Conservation (phyloP, 1,140 invertebrate genomes). For the Drosophila guanche region DNA sequence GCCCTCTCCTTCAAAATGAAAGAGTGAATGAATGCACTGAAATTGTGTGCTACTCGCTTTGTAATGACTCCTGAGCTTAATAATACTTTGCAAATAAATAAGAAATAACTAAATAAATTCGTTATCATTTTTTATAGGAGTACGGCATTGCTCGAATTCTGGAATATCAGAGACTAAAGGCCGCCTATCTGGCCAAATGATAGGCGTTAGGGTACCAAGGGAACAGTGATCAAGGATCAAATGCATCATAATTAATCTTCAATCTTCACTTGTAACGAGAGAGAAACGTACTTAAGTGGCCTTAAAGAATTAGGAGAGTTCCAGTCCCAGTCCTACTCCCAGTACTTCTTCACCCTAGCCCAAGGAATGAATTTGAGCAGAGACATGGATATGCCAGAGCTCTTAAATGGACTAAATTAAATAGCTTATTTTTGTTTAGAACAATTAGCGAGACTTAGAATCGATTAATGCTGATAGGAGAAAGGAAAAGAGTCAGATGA, state of each 20-base stretch:
- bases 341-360: conserved; percentile 2
- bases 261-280: conserved; percentile 63
- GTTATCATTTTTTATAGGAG: conserved; percentile 38
- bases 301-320: conserved; percentile 36
- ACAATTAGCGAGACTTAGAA: conserved; percentile 26
- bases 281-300: conserved; percentile 68
- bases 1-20: no score
- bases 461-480: conserved; percentile 47
- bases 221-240: conserved; percentile 16
- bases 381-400: not conserved
- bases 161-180: conserved; percentile 65
- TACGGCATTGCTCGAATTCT: conserved; percentile 68
- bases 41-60: no score
- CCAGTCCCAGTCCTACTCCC: not conserved
- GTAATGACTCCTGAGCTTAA: not conserved
- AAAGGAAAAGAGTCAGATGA: conserved; percentile 49
- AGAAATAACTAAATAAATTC: not conserved
- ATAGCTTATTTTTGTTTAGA: conserved; percentile 40
- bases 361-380: not conserved
- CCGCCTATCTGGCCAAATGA: conserved; percentile 53
- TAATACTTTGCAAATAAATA: not conserved
- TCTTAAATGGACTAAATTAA: not conserved
- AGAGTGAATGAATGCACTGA: no score
- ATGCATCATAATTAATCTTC: conserved; percentile 13
- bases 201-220: not conserved